Percentiles rank a stretch among this genome's conserved stretches.
Conservation (phyloP, 2,797 vertebrate genomes). For the Tragelaphus oryx region DNA sequence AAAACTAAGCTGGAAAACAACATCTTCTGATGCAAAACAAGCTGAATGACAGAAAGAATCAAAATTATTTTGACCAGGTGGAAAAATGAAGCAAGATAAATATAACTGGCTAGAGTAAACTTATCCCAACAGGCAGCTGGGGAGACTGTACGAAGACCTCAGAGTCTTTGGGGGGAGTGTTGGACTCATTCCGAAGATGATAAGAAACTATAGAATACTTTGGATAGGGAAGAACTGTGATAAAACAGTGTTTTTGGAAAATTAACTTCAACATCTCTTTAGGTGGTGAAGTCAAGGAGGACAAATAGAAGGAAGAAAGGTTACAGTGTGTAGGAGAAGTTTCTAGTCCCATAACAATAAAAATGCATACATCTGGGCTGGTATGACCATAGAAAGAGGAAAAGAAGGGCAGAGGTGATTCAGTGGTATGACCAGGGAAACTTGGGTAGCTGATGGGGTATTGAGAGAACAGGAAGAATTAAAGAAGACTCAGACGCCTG, state of each 20-base stretch:
- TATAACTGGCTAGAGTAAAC: background rate
- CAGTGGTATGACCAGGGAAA: background rate
- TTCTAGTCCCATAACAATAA: background rate
- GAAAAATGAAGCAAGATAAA: background rate
- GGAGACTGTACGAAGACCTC: background rate
- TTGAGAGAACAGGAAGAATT: background rate
- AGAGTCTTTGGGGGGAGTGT: background rate
- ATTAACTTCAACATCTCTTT: background rate
- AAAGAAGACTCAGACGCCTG: background rate
- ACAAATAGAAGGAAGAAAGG: background rate
- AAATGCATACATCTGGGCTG: background rate
- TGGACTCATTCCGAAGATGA: background rate
- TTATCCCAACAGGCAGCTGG: background rate
- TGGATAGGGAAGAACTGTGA: background rate
- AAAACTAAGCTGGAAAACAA: conserved; percentile 1
- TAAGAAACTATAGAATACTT: background rate
- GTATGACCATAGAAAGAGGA: background rate
- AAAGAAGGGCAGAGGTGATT: background rate
- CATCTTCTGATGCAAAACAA: background rate
- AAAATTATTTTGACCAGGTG: conserved; percentile 6
- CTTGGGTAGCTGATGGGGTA: background rate
- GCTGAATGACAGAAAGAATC: background rate
- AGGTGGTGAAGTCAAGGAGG: background rate
- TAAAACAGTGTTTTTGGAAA: background rate
- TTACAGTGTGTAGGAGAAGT: background rate